phyloP scores from a whole-genome alignment of 2,113 vertebrate species.

The Lamprotornis superbus region DNA sequence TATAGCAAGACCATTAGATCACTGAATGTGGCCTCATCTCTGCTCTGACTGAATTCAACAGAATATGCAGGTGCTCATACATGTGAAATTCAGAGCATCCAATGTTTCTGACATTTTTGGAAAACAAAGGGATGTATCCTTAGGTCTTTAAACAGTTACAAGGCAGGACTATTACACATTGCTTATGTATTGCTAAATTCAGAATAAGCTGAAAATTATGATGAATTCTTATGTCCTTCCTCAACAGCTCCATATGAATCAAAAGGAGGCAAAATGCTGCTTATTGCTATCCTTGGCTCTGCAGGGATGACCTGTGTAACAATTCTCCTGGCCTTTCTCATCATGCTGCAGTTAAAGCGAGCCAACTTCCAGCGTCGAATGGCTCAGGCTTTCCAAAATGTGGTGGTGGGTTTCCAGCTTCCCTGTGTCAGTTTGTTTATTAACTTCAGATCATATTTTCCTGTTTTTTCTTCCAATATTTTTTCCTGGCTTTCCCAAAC shows the following conservation, averaged over 20 bases:
- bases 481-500: not conserved
- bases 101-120: not conserved
- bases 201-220: not conserved
- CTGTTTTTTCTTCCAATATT: not conserved
- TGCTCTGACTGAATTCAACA: not conserved
- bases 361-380: constrained; percentile 84
- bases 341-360: constrained; percentile 84
- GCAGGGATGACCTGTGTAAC: constrained; percentile 90
- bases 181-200: not conserved
- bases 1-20: not conserved
- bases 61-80: not conserved
- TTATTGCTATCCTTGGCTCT: constrained; percentile 89
- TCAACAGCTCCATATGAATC: constrained; percentile 64
- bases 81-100: not conserved
- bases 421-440: not conserved
- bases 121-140: not conserved
- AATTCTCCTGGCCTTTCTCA: constrained; percentile 85
- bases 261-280: constrained; percentile 81
- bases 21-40: not conserved
- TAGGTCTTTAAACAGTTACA: not conserved
- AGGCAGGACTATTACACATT: not conserved
- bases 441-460: not conserved
- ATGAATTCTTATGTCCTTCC: not conserved
- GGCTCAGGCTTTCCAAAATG: constrained; percentile 86
- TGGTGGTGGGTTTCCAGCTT: constrained; percentile 65